Base-by-base conservation (phyloP, 2,797 vertebrate species). In the Crenuchus spilurus region DNA sequence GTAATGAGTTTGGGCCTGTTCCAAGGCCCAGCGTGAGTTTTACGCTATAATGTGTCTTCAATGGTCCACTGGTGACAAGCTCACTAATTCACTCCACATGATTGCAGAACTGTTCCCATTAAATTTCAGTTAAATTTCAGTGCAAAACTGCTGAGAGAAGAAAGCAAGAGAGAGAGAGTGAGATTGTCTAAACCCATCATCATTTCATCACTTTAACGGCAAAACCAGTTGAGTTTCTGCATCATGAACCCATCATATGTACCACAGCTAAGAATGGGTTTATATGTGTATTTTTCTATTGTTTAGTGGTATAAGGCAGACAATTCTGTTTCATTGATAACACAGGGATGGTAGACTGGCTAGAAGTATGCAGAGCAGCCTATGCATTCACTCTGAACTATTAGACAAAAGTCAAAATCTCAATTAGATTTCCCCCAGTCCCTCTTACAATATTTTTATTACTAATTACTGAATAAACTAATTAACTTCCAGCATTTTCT, bases 401-500 rank as follows among this genome's bases (percentile, higher is more conserved):
- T 39, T 14, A 76, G 46, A 71, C 46, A 18, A 49, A 76, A 31
- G 11, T 9, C 20, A 60, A 76, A 57, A 76, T 65, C 57, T 71
- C 74, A 64, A 76, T 71, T 71, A 57, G 26, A 37, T 16, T 57
- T 16, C 37, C 41, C 31, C 24, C 41, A 42, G 52, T 70, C 31
- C 41, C 11, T 44, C 30, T 76, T 70, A 37, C 28, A 63, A 49
- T 49, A 42, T n/a, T 39, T 70, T 88, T 84, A 78, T 62, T 57
- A 31, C 41, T 74, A 80, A 81, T 82, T 67, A 48, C 80, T 68
- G 55, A 72, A 58, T 66, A 79, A 83, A 71, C 26, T 62, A 82
- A 85, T 83, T 82, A 85, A 86, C 81, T 85, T 88, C 81, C 79
- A 85, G 83, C 82, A 72, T 67, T 87, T 58, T 75, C 41, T 67